Evolutionary conservation across 2,797 vertebrate species (phyloP).

Genomic region (Bradypodion ventrale): DNA sequence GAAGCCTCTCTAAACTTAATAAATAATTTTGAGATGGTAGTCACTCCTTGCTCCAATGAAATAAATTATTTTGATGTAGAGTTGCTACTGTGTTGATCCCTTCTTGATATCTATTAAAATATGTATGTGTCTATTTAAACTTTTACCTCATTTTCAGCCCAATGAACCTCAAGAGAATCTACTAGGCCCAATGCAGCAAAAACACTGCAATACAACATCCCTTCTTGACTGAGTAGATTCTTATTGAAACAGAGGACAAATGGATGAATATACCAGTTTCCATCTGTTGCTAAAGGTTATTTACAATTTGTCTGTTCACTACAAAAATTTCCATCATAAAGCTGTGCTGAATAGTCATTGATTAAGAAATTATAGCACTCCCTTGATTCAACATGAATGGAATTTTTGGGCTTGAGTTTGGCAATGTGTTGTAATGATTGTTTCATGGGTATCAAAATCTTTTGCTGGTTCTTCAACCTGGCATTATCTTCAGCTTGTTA

Average conservation of each 20-base stretch:
- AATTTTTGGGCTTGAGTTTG: slow-evolving; percentile 26
- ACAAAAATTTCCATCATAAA: slow-evolving; percentile 48
- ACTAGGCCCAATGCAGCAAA: background rate
- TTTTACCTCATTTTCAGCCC: background rate
- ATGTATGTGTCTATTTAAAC: background rate
- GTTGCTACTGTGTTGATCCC: background rate
- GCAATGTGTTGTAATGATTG: slow-evolving; percentile 42
- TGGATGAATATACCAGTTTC: background rate
- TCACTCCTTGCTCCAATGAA: background rate
- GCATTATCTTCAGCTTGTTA: slow-evolving; percentile 49
- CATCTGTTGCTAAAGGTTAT: background rate
- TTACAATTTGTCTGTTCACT: slow-evolving; percentile 14
- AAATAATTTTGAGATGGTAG: background rate
- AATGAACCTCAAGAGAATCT: background rate
- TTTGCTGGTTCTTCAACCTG: slow-evolving; percentile 37
- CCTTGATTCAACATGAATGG: slow-evolving; percentile 47
- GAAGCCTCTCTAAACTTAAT: background rate
- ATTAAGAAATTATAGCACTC: slow-evolving; percentile 53
- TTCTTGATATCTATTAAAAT: background rate
- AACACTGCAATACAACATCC: background rate
- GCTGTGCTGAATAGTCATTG: slow-evolving; percentile 39
- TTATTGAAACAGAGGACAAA: background rate
- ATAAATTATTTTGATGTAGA: background rate
- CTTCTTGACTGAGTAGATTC: background rate
- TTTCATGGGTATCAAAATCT: slow-evolving; percentile 59